Base-by-base conservation (phyloP, 2,888 invertebrate genomes). In the Choreutis nemorana region DNA sequence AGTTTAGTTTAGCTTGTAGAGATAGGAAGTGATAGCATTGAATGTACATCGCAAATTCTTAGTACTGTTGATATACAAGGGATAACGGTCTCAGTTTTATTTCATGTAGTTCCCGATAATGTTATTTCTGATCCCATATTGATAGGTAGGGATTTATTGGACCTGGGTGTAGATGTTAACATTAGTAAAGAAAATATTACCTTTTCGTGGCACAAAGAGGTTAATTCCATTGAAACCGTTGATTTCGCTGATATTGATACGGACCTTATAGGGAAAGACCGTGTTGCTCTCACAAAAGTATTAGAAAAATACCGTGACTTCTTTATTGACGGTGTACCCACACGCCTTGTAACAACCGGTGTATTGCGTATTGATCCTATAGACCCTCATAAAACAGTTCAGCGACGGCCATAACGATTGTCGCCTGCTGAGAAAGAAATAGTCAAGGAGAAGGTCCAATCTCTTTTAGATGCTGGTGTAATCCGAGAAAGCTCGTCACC, bases 401-500 rank as follows among this genome's bases (percentile, higher is more conserved):
- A 34, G 14, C 20, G 38, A 7, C 22, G 31, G 1, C 46, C 44
- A 1, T 39, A 46, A 31, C 23, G 41, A 6, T 16, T 44, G 13
- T 14, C 44, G 0, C 45, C 44, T 0, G 4, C 7, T 1, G 48
- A 46, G 22, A 42, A 41, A 16, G 16, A 39, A 13, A 33, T 41
- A 2, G 40, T 44, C 2, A 29, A 32, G 1, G 40, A 44, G n/a
- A 48, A 46, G 21, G 23, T 51, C 4, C 26, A 41, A 6, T n/a
- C 29, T 1, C 24, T 50, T 0, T 6, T 44, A 1, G 35, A 41
- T n/a, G 40, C 45, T 1, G 42, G 41, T 1, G 34, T 55, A 0
- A 46, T 50, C 24, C 34, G 44, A 2, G 41, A 43, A 28, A 45
- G 47, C n/a, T 27, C 38, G 0, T 49, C 50, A 1, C 38, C 45